Conservation (phyloP, 1,140 invertebrate genomes). For the Euglossa dilemma region DNA sequence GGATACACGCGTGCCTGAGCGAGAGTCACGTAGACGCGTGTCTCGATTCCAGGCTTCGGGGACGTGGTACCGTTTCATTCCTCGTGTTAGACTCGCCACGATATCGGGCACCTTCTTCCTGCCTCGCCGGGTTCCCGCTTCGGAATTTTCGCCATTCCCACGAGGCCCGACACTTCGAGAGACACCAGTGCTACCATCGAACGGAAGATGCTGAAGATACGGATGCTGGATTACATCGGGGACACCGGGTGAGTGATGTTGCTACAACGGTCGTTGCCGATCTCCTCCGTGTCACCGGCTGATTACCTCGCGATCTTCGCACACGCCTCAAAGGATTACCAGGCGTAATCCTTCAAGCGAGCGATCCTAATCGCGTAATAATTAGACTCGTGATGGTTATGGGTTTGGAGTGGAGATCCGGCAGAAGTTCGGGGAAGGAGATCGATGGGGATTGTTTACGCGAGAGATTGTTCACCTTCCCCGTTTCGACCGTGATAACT, state of each 20-base stretch:
- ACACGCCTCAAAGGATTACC: background rate
- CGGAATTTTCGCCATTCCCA: background rate
- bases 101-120: slow-evolving; percentile 51
- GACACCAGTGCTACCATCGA: background rate
- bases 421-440: background rate
- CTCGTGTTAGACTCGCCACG: slow-evolving; percentile 46
- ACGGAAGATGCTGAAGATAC: slow-evolving; percentile 79
- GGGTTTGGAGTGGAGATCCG: too few relatives aligned
- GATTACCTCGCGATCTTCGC: background rate
- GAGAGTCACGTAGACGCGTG: slow-evolving; percentile 46
- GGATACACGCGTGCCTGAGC: background rate
- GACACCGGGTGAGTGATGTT: slow-evolving; percentile 77
- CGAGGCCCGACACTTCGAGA: background rate
- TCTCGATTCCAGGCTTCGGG: slow-evolving; percentile 62
- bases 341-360: background rate
- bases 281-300: background rate
- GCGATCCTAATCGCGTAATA: background rate
- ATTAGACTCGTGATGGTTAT: background rate
- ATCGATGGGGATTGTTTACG: background rate
- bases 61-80: slow-evolving; percentile 68
- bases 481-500: too few relatives aligned
- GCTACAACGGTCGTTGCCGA: background rate
- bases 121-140: slow-evolving; percentile 18
- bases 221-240: slow-evolving; percentile 81
- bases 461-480: background rate